These are phyloP conservation scores for Xanthorhoe designata DNA, from an alignment of 2,888 invertebrate genomes.

Conservation along the genomic window DNA sequence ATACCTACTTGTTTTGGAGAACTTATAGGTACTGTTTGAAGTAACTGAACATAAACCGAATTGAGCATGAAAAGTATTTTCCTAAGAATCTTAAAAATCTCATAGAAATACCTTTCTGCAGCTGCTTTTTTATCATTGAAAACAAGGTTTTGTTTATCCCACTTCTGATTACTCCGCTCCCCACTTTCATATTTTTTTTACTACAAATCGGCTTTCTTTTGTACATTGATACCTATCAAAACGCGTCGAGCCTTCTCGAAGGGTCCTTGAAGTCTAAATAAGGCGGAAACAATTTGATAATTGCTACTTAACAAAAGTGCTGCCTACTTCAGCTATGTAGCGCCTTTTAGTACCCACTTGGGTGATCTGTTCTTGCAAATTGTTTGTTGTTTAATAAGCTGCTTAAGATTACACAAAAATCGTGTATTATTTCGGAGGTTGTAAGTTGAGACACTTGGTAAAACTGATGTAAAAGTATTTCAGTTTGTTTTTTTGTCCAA, in stretches of 20 bases:
- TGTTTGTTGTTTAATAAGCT: constrained; percentile 24
- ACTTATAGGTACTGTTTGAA: background rate
- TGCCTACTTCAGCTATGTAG: constrained; percentile 33
- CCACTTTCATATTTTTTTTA: constrained; percentile 2
- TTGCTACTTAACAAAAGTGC: constrained; percentile 50
- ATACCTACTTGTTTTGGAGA: background rate
- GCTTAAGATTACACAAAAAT: constrained; percentile 8
- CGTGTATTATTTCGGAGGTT: too few relatives aligned
- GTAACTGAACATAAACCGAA: too few relatives aligned
- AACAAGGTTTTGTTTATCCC: background rate
- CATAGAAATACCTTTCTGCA: too few relatives aligned
- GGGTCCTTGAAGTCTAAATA: constrained; percentile 62
- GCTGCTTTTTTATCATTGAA: too few relatives aligned
- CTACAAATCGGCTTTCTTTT: constrained; percentile 29
- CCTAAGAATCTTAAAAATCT: too few relatives aligned
- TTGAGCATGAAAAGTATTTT: too few relatives aligned
- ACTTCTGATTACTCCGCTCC: constrained; percentile 6
- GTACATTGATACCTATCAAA: constrained; percentile 47
- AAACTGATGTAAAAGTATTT: too few relatives aligned
- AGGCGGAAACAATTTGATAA: constrained; percentile 70
- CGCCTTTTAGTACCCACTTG: constrained; percentile 23
- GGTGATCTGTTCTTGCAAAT: constrained; percentile 21
- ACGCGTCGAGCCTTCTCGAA: constrained; percentile 62
- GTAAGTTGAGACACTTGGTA: background rate
- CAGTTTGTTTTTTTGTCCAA: too few relatives aligned